Evolutionary conservation across 2,113 vertebrate genomes (phyloP).

Genomic region (Oxyruncus cristatus): DNA sequence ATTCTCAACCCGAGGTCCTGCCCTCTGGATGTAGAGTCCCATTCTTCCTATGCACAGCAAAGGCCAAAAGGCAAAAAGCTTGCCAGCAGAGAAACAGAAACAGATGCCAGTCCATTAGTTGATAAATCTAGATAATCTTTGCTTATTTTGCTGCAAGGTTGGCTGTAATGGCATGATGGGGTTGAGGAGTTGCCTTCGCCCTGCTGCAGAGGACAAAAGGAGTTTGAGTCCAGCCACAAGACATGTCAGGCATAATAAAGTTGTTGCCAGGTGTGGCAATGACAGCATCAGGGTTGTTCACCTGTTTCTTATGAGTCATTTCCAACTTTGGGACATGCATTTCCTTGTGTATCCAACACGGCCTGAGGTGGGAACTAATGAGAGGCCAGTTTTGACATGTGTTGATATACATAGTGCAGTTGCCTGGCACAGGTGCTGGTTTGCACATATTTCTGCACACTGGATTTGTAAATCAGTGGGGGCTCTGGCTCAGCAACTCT

Average conservation of each 20-base stretch:
- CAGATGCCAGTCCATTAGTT: neutral
- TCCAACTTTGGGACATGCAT: neutral
- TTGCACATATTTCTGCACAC: neutral
- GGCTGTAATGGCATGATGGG: neutral
- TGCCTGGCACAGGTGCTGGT: slow-evolving; percentile 3
- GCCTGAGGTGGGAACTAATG: slow-evolving; percentile 10
- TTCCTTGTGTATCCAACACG: neutral
- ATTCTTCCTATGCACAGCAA: neutral
- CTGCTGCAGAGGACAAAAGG: neutral
- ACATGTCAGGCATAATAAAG: neutral
- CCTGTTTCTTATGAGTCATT: neutral
- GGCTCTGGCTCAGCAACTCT: neutral
- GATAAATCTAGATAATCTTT: neutral
- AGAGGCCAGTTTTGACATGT: slow-evolving; percentile 6
- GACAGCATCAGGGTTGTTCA: neutral
- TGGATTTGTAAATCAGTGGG: neutral
- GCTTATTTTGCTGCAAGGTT: neutral
- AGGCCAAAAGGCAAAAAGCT: neutral
- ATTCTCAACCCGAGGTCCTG: neutral
- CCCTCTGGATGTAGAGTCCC: neutral
- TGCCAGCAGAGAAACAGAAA: neutral
- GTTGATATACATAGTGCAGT: neutral
- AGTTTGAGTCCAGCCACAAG: neutral
- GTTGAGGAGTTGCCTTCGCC: accelerated
- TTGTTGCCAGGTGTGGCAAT: neutral